These are phyloP conservation scores for Holacanthella duospinosa DNA, from an alignment of 2,888 invertebrate genomes.

Conservation along the genomic window DNA sequence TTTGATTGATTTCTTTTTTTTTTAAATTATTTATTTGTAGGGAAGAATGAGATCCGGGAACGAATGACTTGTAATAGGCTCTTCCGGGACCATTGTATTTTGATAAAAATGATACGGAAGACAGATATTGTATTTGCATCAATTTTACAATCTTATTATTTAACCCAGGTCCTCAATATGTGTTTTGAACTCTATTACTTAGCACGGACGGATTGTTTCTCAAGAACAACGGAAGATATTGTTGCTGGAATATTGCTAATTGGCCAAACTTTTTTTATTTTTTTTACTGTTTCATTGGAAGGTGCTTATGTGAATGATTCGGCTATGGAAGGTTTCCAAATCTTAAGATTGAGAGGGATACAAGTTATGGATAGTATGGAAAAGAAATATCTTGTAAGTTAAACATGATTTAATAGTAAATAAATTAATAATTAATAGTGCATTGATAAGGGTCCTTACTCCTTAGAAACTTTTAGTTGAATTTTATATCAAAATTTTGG, in stretches of 20 bases:
- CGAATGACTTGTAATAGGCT: constrained; percentile 16
- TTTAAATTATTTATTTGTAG: too few species aligned
- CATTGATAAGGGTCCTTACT: too few species aligned
- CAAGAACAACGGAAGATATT: constrained; percentile 12
- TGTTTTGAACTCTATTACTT: constrained; percentile 36
- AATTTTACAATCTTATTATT: constrained; percentile 33
- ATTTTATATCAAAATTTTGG: too few species aligned
- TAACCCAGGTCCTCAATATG: constrained; percentile 33
- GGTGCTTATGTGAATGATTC: constrained; percentile 31
- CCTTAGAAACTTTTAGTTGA: background rate
- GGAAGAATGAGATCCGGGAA: too few species aligned
- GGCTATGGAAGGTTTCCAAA: constrained; percentile 30
- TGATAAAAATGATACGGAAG: constrained; percentile 21
- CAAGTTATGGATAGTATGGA: constrained; percentile 18
- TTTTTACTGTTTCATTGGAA: constrained; percentile 32
- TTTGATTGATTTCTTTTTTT: too few species aligned
- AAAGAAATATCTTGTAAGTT: constrained; percentile 29
- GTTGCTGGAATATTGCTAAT: constrained; percentile 23
- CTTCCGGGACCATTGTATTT: constrained; percentile 20
- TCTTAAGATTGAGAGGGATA: constrained; percentile 20
- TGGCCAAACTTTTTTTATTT: constrained; percentile 32
- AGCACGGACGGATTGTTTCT: constrained; percentile 15
- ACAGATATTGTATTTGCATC: constrained; percentile 29
- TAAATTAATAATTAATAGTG: background rate
- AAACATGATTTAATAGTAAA: background rate